Evolutionary conservation across 1,140 invertebrate genomes (phyloP).

Genomic region (Spodoptera litura): DNA sequence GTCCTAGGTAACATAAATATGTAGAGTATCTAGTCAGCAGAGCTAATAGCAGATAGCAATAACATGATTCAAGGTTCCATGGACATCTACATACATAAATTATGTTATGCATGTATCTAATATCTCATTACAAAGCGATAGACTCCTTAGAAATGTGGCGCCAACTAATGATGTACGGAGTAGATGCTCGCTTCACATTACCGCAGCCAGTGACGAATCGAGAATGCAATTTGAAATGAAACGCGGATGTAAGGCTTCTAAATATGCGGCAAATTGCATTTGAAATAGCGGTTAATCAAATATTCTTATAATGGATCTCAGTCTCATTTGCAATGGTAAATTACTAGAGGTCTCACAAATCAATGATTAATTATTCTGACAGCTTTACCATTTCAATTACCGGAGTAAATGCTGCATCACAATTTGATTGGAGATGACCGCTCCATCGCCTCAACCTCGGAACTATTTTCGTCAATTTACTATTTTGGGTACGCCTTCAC

Average conservation of each 20-base stretch:
- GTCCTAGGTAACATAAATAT: slow-evolving; percentile 39
- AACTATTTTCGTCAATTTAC: slow-evolving; percentile 37
- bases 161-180: slow-evolving; percentile 41
- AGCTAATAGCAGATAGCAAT: slow-evolving; percentile 50
- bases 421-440: slow-evolving; percentile 18
- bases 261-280: slow-evolving; percentile 33
- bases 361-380: slow-evolving; percentile 14
- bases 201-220: slow-evolving; percentile 38
- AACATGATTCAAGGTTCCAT: slow-evolving; percentile 67
- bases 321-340: slow-evolving; percentile 3
- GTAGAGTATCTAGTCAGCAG: slow-evolving; percentile 40
- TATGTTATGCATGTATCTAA: slow-evolving; percentile 49
- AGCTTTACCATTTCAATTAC: slow-evolving; percentile 9
- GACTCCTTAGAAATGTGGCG: slow-evolving; percentile 48
- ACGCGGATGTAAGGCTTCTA: slow-evolving; percentile 36
- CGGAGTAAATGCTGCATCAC: not conserved
- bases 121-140: slow-evolving; percentile 65
- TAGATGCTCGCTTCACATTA: slow-evolving; percentile 33
- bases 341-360: slow-evolving; percentile 6
- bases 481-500: slow-evolving; percentile 27
- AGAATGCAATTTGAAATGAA: slow-evolving; percentile 43
- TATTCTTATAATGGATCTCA: not conserved
- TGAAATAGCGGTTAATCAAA: slow-evolving; percentile 30
- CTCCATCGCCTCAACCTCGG: not conserved
- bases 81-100: slow-evolving; percentile 59